Conservation (phyloP, 2,797 vertebrate genomes). For the Phaenicophaeus curvirostris region DNA sequence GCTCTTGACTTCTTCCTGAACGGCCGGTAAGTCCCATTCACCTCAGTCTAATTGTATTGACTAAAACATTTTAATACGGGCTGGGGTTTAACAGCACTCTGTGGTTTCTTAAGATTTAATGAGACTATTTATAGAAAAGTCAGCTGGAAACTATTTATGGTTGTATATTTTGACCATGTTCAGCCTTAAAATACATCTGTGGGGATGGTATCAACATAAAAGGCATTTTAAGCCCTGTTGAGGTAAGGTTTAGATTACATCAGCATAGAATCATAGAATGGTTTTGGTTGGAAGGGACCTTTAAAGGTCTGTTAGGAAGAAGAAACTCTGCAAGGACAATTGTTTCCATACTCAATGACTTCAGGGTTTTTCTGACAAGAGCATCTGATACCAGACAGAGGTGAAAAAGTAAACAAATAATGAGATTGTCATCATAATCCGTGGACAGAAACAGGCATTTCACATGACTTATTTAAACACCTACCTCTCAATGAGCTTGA, state of each 20-base stretch:
- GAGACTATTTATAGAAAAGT: background rate
- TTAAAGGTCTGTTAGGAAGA: background rate
- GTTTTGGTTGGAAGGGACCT: background rate
- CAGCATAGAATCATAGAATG: background rate
- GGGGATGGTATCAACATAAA: background rate
- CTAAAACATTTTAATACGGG: accelerated
- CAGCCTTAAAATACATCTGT: background rate
- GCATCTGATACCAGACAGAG: background rate
- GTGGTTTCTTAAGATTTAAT: background rate
- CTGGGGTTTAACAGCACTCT: background rate
- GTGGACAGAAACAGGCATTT: background rate
- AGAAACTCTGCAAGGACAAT: background rate
- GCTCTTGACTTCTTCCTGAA: background rate
- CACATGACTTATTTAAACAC: background rate
- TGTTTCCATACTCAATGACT: background rate
- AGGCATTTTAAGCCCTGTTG: background rate
- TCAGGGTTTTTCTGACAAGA: background rate
- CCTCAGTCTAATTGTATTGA: background rate
- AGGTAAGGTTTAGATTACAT: background rate
- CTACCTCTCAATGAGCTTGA: background rate
- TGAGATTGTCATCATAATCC: background rate
- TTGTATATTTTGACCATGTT: background rate
- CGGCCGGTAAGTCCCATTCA: background rate
- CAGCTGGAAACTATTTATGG: background rate
- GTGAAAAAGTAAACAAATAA: background rate